phyloP scores from a whole-genome alignment of 2,888 invertebrate species.

The Acronicta alni region DNA sequence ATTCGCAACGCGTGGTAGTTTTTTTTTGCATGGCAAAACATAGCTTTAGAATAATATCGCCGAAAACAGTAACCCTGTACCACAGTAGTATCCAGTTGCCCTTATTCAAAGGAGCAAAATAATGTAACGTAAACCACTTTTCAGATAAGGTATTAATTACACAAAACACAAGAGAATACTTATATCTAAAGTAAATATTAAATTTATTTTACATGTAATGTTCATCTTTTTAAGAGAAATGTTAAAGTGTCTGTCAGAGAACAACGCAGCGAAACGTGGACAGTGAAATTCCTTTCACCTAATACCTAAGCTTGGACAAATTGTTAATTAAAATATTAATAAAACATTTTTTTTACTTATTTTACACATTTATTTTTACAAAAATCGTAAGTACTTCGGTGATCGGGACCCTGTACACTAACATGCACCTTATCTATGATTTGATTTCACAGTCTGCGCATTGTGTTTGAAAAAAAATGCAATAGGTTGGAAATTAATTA shows the following conservation, averaged over 20 bases:
- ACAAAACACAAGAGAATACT: too few species aligned
- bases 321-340: slow-evolving; percentile 47
- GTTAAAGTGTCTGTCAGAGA: slow-evolving; percentile 36
- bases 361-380: too few species aligned
- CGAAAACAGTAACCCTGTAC: too few species aligned
- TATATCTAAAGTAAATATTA: too few species aligned
- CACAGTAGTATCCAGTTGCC: too few species aligned
- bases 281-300: slow-evolving; percentile 39
- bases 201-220: neutral
- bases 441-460: slow-evolving; percentile 41
- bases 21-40: too few species aligned
- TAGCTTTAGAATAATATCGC: too few species aligned
- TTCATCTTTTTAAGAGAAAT: slow-evolving; percentile 2
- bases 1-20: too few species aligned
- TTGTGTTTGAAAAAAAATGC: slow-evolving; percentile 1
- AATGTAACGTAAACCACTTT: too few species aligned
- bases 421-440: slow-evolving; percentile 50
- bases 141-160: too few species aligned
- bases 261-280: slow-evolving; percentile 44
- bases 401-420: slow-evolving; percentile 58
- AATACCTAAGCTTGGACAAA: slow-evolving; percentile 64
- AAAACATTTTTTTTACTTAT: slow-evolving; percentile 38
- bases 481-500: neutral
- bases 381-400: slow-evolving; percentile 55
- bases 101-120: too few species aligned